Percentiles rank a stretch among this genome's conserved stretches.
phyloP scores from a whole-genome alignment of 2,113 vertebrate genomes.

The Ochotona princeps region DNA sequence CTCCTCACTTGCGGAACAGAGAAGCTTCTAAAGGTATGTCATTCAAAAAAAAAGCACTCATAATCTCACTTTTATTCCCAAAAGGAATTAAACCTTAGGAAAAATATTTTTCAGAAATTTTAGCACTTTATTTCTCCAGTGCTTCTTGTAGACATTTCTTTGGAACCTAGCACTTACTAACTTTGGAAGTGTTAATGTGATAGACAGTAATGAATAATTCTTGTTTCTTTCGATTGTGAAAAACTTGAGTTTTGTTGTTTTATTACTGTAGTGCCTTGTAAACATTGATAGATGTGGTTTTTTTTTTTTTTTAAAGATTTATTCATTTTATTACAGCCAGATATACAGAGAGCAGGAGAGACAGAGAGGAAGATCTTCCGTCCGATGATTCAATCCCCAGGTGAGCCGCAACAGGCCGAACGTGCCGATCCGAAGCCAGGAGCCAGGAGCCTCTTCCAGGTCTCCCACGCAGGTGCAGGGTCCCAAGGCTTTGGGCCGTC shows the following conservation, averaged over 20 bases:
- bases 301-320: no score
- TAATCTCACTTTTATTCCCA: not conserved
- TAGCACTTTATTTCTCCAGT: no score
- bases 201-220: not conserved
- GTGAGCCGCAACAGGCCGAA: no score
- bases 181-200: not conserved
- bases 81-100: not conserved
- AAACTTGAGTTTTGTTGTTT: not conserved
- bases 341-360: no score
- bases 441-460: no score
- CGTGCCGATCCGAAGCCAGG: no score
- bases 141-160: not conserved
- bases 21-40: slow-evolving; percentile 87
- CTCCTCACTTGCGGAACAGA: slow-evolving; percentile 96
- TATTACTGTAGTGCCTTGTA: not conserved
- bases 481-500: no score
- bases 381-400: no score
- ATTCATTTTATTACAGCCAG: no score
- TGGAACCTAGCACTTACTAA: not conserved
- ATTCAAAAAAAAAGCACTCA: not conserved
- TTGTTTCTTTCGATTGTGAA: not conserved
- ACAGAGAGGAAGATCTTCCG: no score
- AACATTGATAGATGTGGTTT: no score
- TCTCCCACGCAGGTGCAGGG: no score
- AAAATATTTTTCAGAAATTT: not conserved